Evolutionary conservation across 2,888 invertebrate genomes (phyloP).

Genomic region (Calephelis perditalis): DNA sequence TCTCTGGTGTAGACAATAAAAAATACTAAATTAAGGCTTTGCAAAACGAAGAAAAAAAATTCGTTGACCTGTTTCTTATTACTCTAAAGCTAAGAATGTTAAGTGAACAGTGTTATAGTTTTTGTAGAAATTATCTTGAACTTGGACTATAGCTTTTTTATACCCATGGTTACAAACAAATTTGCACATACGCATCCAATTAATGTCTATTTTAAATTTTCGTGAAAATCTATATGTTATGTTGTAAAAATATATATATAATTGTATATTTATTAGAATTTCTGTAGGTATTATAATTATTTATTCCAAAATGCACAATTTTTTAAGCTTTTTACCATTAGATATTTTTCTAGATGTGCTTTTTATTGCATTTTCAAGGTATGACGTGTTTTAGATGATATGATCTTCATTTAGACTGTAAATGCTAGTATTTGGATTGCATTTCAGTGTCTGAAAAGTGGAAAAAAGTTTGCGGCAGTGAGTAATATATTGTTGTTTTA

Average conservation of each 20-base stretch:
- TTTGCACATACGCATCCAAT: constrained; percentile 6
- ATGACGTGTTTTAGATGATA: constrained; percentile 34
- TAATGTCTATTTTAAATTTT: not conserved
- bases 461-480: constrained; percentile 76
- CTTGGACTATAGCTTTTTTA: not conserved
- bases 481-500: constrained; percentile 50
- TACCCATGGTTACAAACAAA: not conserved
- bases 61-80: constrained; percentile 10
- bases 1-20: constrained; percentile 43
- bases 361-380: constrained; percentile 26
- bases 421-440: constrained; percentile 71
- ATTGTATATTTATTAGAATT: constrained; percentile 2
- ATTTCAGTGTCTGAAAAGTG: constrained; percentile 75
- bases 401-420: constrained; percentile 43
- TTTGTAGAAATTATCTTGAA: constrained; percentile 25
- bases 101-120: constrained; percentile 64
- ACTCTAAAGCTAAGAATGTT: constrained; percentile 63
- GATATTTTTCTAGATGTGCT: constrained; percentile 24
- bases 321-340: constrained; percentile 18
- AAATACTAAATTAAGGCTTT: constrained; percentile 18
- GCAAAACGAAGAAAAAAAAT: not conserved
- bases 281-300: constrained; percentile 14
- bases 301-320: constrained; percentile 15
- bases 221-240: not conserved
- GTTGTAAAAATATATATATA: not conserved